Conservation (phyloP, 1,140 invertebrate species). For the Meloidogyne floridensis region DNA sequence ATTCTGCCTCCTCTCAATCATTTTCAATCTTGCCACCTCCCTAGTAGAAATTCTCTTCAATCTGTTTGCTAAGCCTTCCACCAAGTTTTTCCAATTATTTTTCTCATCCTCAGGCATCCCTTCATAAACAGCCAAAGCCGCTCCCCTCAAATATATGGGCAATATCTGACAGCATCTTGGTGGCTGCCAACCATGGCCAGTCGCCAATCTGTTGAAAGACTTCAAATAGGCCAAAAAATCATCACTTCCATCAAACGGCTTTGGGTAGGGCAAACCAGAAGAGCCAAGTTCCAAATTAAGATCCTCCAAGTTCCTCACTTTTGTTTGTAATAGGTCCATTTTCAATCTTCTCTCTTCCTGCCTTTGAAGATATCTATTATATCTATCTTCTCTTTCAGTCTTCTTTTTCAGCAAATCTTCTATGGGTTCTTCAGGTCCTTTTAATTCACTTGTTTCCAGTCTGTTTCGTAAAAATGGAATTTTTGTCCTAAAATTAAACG, state of each 20-base stretch:
- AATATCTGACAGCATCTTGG: not conserved
- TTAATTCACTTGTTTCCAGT: no score
- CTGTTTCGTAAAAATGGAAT: no score
- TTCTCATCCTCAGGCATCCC: not conserved
- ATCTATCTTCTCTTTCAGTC: no score
- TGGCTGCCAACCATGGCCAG: not conserved
- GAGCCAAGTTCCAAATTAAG: no score
- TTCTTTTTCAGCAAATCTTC: no score
- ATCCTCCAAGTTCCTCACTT: no score
- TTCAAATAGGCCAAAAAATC: constrained; percentile 7
- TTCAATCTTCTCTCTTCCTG: no score
- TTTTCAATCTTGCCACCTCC: not conserved
- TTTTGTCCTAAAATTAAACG: no score
- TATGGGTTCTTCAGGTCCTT: no score
- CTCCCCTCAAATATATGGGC: not conserved
- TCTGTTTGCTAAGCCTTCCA: not conserved
- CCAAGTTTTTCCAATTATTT: not conserved
- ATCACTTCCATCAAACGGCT: not conserved
- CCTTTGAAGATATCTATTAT: no score
- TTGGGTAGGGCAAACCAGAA: not conserved
- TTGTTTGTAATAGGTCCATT: no score
- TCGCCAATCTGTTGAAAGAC: not conserved
- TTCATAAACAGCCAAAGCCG: not conserved
- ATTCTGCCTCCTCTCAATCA: not conserved
- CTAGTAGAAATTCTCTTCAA: not conserved